These are phyloP conservation scores for Embiotoca jacksoni DNA, from an alignment of 2,113 vertebrate species.

Conservation along the genomic window DNA sequence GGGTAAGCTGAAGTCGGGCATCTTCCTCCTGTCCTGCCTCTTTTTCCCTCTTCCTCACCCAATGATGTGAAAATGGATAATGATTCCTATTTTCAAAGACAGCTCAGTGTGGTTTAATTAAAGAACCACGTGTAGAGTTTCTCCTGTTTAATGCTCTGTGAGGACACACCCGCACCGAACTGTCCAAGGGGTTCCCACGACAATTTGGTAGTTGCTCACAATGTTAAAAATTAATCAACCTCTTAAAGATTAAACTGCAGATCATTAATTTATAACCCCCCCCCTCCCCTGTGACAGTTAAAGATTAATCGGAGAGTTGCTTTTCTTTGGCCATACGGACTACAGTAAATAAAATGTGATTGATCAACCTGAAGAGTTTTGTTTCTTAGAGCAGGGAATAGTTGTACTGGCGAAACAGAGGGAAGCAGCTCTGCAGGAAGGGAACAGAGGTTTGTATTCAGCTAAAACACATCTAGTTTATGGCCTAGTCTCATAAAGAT, in stretches of 20 bases:
- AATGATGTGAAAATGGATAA: slow-evolving; percentile 27
- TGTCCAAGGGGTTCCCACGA: not conserved
- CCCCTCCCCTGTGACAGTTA: not conserved
- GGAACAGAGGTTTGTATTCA: slow-evolving; percentile 7
- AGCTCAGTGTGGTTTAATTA: slow-evolving; percentile 1
- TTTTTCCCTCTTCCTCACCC: slow-evolving; percentile 47
- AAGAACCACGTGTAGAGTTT: not conserved
- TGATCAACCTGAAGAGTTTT: slow-evolving; percentile 12
- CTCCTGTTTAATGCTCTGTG: slow-evolving; percentile 1
- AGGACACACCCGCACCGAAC: not conserved
- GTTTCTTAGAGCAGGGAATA: not conserved
- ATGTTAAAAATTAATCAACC: not conserved
- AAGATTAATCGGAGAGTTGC: not conserved
- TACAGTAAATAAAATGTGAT: slow-evolving; percentile 13
- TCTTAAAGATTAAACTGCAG: not conserved
- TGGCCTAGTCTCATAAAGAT: not conserved
- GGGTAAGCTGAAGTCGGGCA: slow-evolving; percentile 79
- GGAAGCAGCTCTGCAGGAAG: slow-evolving; percentile 17
- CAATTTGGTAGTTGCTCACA: not conserved
- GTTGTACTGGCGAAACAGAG: slow-evolving; percentile 13
- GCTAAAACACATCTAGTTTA: not conserved
- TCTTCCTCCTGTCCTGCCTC: slow-evolving; percentile 27
- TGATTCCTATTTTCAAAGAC: slow-evolving; percentile 39
- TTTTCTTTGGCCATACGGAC: not conserved
- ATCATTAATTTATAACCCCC: slow-evolving; percentile 1